Conservation (phyloP, 2,797 vertebrate species). For the Pelobates cultripes region DNA sequence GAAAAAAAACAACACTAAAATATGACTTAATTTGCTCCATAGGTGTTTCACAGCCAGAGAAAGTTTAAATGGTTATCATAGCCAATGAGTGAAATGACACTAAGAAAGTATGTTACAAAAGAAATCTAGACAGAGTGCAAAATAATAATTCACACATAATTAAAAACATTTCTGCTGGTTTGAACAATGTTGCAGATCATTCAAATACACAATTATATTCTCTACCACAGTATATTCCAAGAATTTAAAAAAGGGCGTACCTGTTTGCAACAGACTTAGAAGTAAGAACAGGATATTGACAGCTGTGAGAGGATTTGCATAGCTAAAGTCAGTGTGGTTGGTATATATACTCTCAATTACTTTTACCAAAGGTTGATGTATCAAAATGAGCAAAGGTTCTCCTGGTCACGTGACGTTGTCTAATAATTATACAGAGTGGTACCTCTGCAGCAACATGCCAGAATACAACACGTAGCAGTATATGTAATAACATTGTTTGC, state of each 20-base stretch:
- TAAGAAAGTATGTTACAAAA: no score
- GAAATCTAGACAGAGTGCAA: no score
- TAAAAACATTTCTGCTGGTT: no score
- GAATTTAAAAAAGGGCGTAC: neutral
- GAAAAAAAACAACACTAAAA: no score
- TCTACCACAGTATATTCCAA: no score
- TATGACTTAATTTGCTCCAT: no score
- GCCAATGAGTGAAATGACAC: no score
- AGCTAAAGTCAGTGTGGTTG: neutral
- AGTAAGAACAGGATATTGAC: neutral
- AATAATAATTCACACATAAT: no score
- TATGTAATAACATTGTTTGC: neutral
- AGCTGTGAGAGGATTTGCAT: neutral
- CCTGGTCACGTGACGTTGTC: neutral
- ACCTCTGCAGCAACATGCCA: neutral
- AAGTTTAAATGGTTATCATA: no score
- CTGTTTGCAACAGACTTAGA: neutral
- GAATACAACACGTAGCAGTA: neutral
- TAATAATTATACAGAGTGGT: conserved; percentile 31
- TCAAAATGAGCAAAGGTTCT: conserved; percentile 35
- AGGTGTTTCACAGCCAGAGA: no score
- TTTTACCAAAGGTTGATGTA: conserved; percentile 31
- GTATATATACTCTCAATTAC: neutral
- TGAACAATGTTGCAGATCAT: no score
- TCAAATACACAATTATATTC: no score